A percentile compares a stretch with the other conserved stretches of the same genome.
phyloP scores from a whole-genome alignment of 1,140 invertebrate species.

The Drosophila kikkawai region DNA sequence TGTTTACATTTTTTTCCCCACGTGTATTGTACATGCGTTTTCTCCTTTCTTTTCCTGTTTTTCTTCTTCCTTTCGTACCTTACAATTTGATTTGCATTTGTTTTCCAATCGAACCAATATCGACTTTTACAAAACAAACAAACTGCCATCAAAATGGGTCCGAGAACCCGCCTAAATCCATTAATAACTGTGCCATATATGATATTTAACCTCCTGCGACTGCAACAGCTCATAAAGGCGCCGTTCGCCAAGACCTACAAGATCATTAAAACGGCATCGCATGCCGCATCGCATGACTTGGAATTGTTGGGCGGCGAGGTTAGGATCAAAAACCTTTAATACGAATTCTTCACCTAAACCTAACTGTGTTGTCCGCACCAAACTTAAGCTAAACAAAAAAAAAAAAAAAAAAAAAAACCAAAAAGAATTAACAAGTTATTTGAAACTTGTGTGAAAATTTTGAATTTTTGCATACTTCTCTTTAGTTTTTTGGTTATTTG shows the following conservation, averaged over 20 bases:
- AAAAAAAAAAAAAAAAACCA: conserved; percentile 28
- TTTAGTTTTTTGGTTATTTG: conserved; percentile 26
- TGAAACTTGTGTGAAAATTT: conserved; percentile 73
- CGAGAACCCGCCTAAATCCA: conserved; percentile 1
- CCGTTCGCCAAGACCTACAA: conserved; percentile 97
- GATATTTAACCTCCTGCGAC: conserved; percentile 55
- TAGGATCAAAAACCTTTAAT: conserved; percentile 76
- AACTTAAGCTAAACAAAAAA: conserved; percentile 42
- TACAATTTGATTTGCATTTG: conserved; percentile 63
- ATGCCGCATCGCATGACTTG: conserved; percentile 92
- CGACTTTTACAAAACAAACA: conserved; percentile 27
- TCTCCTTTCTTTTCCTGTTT: conserved; percentile 63
- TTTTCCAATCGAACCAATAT: conserved; percentile 40
- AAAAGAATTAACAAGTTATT: conserved; percentile 30
- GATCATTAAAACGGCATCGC: conserved; percentile 92
- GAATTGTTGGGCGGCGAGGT: conserved; percentile 86
- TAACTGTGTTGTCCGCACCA: conserved; percentile 71
- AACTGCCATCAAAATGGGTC: conserved; percentile 12
- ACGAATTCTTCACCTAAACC: conserved; percentile 73
- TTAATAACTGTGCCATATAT: conserved; percentile 45
- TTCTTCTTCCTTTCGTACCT: conserved; percentile 54
- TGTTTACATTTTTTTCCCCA: conserved; percentile 64
- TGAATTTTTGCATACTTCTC: conserved; percentile 50
- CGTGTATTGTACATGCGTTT: conserved; percentile 69
- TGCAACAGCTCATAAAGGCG: conserved; percentile 94